A percentile compares a stretch with the other conserved stretches of the same genome.
phyloP scores from a whole-genome alignment of 2,113 vertebrate species.

The Brachypteracias leptosomus region DNA sequence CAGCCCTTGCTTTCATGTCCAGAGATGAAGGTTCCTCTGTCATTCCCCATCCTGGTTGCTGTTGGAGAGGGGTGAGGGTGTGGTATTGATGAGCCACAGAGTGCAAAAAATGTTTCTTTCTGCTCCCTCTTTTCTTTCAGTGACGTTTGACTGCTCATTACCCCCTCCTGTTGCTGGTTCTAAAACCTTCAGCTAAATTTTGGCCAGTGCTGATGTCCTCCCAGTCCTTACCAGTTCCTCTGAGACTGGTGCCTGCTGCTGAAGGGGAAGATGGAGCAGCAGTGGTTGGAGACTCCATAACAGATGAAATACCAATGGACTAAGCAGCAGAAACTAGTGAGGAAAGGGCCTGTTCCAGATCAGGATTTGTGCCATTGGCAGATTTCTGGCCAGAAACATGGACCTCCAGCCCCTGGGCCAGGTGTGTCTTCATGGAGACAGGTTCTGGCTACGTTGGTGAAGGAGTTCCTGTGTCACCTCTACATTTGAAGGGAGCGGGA shows the following conservation, averaged over 20 bases:
- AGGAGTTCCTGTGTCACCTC: background rate
- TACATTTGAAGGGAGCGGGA: background rate
- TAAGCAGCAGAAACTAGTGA: background rate
- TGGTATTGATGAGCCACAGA: accelerated
- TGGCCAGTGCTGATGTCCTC: background rate
- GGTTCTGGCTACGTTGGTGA: background rate
- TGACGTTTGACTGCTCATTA: background rate
- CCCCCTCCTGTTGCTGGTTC: background rate
- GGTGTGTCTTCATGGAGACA: background rate
- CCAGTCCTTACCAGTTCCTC: background rate
- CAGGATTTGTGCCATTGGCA: background rate
- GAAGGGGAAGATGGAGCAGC: background rate
- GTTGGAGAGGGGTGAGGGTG: accelerated
- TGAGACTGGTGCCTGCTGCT: background rate
- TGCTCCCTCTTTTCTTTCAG: background rate
- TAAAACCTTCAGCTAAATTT: accelerated
- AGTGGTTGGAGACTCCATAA: accelerated
- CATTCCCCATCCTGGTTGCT: accelerated
- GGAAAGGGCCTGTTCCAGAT: background rate
- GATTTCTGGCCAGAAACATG: accelerated
- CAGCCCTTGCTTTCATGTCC: background rate
- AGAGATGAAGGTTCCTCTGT: background rate
- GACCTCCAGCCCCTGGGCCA: background rate
- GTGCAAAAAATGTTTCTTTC: background rate
- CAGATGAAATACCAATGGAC: background rate